Percentiles rank a stretch among this genome's conserved stretches.
phyloP scores from a whole-genome alignment of 1,140 invertebrate species.

The Belonocnema kinseyi region DNA sequence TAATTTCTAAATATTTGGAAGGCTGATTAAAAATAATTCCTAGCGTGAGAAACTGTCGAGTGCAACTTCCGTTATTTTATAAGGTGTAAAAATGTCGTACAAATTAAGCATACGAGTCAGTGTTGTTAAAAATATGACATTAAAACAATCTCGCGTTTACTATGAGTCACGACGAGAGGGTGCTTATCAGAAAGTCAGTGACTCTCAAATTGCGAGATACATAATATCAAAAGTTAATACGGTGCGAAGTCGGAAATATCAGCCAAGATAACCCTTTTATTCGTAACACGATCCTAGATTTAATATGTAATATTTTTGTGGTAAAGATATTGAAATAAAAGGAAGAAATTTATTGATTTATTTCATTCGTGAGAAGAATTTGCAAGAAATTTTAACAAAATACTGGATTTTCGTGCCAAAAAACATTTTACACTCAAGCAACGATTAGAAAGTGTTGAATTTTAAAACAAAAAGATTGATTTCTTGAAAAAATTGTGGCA shows the following conservation, averaged over 20 bases:
- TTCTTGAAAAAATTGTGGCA: no score
- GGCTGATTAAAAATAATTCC: neutral
- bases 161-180: constrained; percentile 40
- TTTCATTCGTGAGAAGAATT: no score
- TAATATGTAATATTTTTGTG: neutral
- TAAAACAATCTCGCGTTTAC: constrained; percentile 40
- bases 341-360: no score
- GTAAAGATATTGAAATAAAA: neutral
- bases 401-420: no score
- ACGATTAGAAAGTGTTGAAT: no score
- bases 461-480: no score
- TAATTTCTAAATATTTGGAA: no score
- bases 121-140: constrained; percentile 32
- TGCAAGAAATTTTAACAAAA: no score
- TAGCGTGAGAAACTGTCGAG: neutral
- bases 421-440: no score
- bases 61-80: neutral
- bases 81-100: neutral
- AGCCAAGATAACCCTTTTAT: constrained; percentile 46
- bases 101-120: neutral
- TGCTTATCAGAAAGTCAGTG: constrained; percentile 50
- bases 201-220: constrained; percentile 52
- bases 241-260: constrained; percentile 35
- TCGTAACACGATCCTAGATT: constrained; percentile 39
- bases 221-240: constrained; percentile 43